A percentile compares a stretch with the other conserved stretches of the same genome.
Conservation (phyloP, 2,113 vertebrate species). For the Daboia siamensis region DNA sequence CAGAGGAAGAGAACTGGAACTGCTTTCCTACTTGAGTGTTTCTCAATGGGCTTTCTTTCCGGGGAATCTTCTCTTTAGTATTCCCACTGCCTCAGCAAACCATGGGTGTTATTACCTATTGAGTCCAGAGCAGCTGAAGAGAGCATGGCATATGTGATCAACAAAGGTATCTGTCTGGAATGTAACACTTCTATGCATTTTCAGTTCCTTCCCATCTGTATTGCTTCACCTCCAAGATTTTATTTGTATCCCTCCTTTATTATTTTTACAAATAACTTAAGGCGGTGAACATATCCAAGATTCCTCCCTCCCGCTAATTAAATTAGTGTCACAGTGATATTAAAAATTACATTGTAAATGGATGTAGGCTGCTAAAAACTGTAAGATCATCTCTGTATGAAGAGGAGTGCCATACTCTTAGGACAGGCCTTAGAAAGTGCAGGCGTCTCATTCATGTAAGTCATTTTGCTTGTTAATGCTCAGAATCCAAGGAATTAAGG, state of each 20-base stretch:
- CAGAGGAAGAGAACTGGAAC: background rate
- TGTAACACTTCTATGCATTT: background rate
- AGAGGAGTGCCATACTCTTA: background rate
- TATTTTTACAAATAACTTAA: background rate
- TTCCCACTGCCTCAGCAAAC: background rate
- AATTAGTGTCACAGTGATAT: background rate
- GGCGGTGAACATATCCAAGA: background rate
- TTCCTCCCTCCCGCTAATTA: background rate
- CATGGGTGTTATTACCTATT: background rate
- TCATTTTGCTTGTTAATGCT: background rate
- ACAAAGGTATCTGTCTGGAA: background rate
- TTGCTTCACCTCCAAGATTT: background rate
- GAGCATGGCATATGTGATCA: background rate
- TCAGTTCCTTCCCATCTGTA: background rate
- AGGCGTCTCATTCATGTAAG: background rate
- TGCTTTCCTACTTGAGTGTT: background rate
- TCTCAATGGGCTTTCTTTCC: background rate
- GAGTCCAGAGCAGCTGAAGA: background rate
- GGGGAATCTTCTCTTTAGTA: no score
- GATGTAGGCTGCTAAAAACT: background rate
- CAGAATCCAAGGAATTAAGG: background rate
- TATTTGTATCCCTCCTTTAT: background rate
- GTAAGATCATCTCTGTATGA: no score
- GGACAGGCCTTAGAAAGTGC: background rate
- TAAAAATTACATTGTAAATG: background rate